phyloP scores from a whole-genome alignment of 2,113 vertebrate genomes.

The Lonchura striata region DNA sequence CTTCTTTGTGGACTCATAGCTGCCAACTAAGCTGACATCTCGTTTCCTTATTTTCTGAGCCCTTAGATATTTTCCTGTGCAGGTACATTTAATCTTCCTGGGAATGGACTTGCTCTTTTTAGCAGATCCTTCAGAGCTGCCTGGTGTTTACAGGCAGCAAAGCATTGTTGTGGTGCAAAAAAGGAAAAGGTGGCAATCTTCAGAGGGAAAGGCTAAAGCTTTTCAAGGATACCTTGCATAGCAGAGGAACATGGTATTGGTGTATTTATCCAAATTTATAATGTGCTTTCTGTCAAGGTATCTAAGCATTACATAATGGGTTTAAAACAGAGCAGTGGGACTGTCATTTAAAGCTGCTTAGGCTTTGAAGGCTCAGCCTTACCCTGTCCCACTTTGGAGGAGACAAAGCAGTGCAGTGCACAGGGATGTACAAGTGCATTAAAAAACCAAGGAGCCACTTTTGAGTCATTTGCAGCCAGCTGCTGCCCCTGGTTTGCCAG shows the following conservation, averaged over 20 bases:
- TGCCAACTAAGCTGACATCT: background rate
- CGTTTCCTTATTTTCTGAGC: background rate
- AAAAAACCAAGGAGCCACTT: background rate
- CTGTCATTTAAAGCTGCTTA: background rate
- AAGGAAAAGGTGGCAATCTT: background rate
- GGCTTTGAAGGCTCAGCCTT: background rate
- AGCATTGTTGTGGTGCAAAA: background rate
- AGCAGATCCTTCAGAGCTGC: background rate
- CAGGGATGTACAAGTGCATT: background rate
- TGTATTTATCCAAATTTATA: background rate
- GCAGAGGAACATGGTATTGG: background rate
- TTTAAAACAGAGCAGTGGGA: background rate
- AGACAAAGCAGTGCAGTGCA: background rate
- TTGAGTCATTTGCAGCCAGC: background rate
- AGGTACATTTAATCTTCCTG: background rate
- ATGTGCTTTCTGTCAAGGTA: background rate
- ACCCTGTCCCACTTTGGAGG: accelerated
- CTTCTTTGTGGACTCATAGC: background rate
- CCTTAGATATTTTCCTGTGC: background rate
- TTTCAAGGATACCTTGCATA: background rate
- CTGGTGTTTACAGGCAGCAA: background rate
- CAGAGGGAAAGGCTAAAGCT: background rate
- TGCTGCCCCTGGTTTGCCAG: background rate
- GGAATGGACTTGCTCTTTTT: background rate
- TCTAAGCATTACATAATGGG: background rate